These are phyloP conservation scores for Triplophysa bombifrons DNA, from an alignment of 2,797 vertebrate genomes.

Conservation along the genomic window DNA sequence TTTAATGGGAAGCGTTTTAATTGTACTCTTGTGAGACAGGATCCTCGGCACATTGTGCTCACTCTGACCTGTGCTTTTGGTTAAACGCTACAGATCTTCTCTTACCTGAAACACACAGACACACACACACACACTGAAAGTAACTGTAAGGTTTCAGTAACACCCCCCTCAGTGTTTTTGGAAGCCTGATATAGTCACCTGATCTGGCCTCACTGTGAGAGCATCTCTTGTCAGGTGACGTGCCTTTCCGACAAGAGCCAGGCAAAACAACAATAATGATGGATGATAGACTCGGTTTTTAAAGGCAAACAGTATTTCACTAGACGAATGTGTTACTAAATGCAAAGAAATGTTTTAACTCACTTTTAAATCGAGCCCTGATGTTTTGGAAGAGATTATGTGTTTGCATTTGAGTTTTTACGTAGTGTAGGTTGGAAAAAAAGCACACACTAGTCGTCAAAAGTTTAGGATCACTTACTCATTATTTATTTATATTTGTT, in stretches of 20 bases:
- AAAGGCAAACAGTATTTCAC: constrained; percentile 16
- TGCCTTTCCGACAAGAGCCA: constrained; percentile 29
- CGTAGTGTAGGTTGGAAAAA: no score
- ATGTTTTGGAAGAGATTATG: neutral
- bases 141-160: constrained; percentile 34
- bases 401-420: no score
- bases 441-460: no score
- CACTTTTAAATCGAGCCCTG: neutral
- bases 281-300: neutral
- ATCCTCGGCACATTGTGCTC: constrained; percentile 2
- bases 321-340: neutral
- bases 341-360: neutral
- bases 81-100: constrained; percentile 50
- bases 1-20: constrained; percentile 19
- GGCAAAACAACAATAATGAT: constrained; percentile 37
- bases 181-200: constrained; percentile 52
- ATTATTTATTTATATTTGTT: no score
- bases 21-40: constrained; percentile 5
- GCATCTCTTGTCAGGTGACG: constrained; percentile 42
- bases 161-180: constrained; percentile 21
- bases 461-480: no score
- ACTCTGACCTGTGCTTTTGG: constrained; percentile 40
- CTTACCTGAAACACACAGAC: constrained; percentile 27
- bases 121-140: constrained; percentile 19
- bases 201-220: constrained; percentile 45